A percentile compares a stretch with the other conserved stretches of the same genome.
Evolutionary conservation across 2,888 invertebrate species (phyloP).

Genomic region (Eurytoma californica): DNA sequence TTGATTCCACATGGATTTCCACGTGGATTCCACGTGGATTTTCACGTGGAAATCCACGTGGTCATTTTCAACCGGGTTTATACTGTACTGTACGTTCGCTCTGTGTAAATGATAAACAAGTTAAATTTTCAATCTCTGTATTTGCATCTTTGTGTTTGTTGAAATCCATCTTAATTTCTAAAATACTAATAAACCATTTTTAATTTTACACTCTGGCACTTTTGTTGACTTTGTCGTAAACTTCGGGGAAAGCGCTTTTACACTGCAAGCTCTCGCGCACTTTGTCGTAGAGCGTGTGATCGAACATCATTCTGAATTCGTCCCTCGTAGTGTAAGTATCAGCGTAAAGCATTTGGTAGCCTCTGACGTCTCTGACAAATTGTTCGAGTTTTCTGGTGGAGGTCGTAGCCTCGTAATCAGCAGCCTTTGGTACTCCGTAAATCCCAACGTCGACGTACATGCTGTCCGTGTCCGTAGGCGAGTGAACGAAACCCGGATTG

Average conservation of each 20-base stretch:
- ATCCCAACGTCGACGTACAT: conserved; percentile 89
- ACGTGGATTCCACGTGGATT: too few relatives aligned
- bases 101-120: too few relatives aligned
- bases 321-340: conserved; percentile 85
- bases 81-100: too few relatives aligned
- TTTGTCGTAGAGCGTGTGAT: conserved; percentile 84
- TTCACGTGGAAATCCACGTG: too few relatives aligned
- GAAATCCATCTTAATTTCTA: too few relatives aligned
- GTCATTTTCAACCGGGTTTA: too few relatives aligned
- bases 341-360: conserved; percentile 91
- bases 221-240: conserved; percentile 85
- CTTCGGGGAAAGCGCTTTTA: conserved; percentile 85
- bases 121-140: too few relatives aligned
- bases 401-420: conserved; percentile 79
- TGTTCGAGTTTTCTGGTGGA: conserved; percentile 83
- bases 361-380: conserved; percentile 82
- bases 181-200: too few relatives aligned
- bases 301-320: conserved; percentile 89
- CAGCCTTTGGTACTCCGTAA: conserved; percentile 84
- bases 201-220: conserved; percentile 50
- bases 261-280: conserved; percentile 80
- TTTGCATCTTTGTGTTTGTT: too few relatives aligned
- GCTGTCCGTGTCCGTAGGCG: conserved; percentile 73
- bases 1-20: too few relatives aligned
- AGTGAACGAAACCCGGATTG: conserved; percentile 84